Evolutionary conservation across 2,113 vertebrate genomes (phyloP), one percentile per base, ranked within the genome.

Genomic region (Ciconia stormi): DNA sequence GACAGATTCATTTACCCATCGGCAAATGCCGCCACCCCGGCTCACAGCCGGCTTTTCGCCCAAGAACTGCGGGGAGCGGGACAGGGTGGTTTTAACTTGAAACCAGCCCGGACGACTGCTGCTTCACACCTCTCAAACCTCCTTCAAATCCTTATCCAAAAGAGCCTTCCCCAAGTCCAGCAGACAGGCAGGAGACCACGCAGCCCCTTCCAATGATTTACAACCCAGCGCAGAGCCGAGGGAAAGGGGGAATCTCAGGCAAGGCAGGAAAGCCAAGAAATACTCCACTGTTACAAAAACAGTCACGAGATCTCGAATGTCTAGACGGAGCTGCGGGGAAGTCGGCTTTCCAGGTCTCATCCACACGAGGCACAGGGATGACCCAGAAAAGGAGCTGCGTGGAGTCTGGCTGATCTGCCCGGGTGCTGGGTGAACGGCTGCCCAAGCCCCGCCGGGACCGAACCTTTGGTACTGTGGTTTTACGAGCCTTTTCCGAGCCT

Each of bases 101-200:
- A 80, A 21, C 27, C n/a, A 1, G 9, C 65, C 52, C 4, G 0
- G n/a, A 14, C 7, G 5, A 44, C 19, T 0, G 6, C 40, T 0
- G 3, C 67, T 38, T 30, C 29, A 25, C 6, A 3, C 62, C 63
- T 58, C 86, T 9, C 0, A 34, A 65, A 6, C n/a, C 32, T 49
- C 59, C 59, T 17, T 18, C 44, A 29, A 23, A 25, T 2, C 59
- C 25, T 11, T 0, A 23, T 4, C 79, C 86, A 6, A 42, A 70
- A 17, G 44, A 52, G 25, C 52, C 16, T 26, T 36, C 36, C 34
- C 69, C 1, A 2, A 4, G 30, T 2, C 58, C 4, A 4, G 53
- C 23, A 23, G 14, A 5, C 13, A 11, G 56, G 50, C 71, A 46
- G 65, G 82, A 32, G 49, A 29, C 9, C 78, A 32, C 13, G 5